Base-by-base conservation (phyloP, 2,113 vertebrate genomes). In the Nothobranchius furzeri region DNA sequence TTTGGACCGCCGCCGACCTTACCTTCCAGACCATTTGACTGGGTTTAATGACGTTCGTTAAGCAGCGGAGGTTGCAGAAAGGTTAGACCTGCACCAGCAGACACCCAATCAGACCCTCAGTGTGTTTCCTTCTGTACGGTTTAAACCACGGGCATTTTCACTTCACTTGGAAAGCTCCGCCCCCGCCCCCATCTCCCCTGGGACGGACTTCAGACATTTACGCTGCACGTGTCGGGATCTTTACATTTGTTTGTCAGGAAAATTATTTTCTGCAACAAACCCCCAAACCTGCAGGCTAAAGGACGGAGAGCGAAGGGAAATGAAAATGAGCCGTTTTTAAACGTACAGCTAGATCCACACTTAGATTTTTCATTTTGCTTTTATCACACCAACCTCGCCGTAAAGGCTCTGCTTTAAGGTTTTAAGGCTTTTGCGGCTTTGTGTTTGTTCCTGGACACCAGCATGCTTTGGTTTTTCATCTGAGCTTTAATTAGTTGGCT, bases 51-150 rank as follows among this genome's bases (percentile, higher is more conserved):
- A 20, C 20, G 20, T 20, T 20, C 20, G 20, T 20, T 20, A 30
- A 30, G 30, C 30, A 30, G 30, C 30, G 3, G 30, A 30, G 30
- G 30, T 1, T 30, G 3, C 30, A 30, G 30, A 30, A 3, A 30
- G 64, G 52, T 13, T 53, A 82, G 73, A 58, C 1, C 2, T 67
- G 46, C 35, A 35, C 58, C 65, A 60, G 15, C 25, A 49, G n/a
- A 51, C 42, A 67, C 40, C 30, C 53, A 74, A 83, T 81, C 82
- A 78, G 76, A 72, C 57, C 53, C 59, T 62, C 12, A 3, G 70
- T 76, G 76, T 63, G 37, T 64, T 73, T 70, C 64, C 70, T 35
- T 52, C 53, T 35, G 46, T 49, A 63, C 0, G 9, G 54, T 81
- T 70, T 68, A 72, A 85, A 78, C 62, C 75, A 62, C 20, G 20